These are phyloP conservation scores for Caenorhabditis sp. DNA, from an alignment of 2,888 invertebrate species.

Conservation along the genomic window DNA sequence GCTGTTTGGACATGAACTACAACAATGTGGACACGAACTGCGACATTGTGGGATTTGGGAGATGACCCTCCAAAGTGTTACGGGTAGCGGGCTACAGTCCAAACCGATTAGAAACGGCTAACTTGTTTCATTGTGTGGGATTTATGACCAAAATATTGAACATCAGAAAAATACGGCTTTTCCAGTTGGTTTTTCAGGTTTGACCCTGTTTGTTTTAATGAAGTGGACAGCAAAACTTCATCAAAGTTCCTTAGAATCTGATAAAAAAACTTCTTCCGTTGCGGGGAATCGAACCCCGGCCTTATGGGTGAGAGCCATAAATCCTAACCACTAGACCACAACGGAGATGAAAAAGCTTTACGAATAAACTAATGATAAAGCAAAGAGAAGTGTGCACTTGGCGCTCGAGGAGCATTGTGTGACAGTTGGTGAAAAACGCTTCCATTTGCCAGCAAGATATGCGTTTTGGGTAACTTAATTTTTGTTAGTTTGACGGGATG, in stretches of 20 bases:
- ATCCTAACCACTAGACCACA: constrained; percentile 69
- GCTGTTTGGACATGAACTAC: constrained; percentile 33
- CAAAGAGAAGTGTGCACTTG: too few species aligned
- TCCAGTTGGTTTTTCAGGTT: too few species aligned
- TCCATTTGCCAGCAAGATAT: too few species aligned
- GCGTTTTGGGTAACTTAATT: too few species aligned
- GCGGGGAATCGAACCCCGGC: constrained; percentile 66
- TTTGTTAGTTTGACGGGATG: too few species aligned
- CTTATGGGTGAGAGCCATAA: constrained; percentile 70
- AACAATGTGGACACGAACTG: constrained; percentile 42
- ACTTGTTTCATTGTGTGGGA: too few species aligned
- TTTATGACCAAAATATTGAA: too few species aligned
- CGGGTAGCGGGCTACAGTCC: not conserved
- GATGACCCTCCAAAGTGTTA: not conserved
- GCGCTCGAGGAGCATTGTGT: too few species aligned
- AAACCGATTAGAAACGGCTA: not conserved
- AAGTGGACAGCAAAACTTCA: too few species aligned
- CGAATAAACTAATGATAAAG: too few species aligned
- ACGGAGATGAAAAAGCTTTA: constrained; percentile 31
- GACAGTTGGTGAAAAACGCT: too few species aligned
- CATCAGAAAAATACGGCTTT: too few species aligned
- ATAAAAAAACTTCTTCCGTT: not conserved
- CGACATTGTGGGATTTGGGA: constrained; percentile 30
- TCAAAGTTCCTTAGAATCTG: not conserved
- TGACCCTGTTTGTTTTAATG: not conserved